Evolutionary conservation across 1,140 invertebrate species (phyloP), one percentile per base, ranked within the genome.

Genomic region (Matsumurasca onukii): DNA sequence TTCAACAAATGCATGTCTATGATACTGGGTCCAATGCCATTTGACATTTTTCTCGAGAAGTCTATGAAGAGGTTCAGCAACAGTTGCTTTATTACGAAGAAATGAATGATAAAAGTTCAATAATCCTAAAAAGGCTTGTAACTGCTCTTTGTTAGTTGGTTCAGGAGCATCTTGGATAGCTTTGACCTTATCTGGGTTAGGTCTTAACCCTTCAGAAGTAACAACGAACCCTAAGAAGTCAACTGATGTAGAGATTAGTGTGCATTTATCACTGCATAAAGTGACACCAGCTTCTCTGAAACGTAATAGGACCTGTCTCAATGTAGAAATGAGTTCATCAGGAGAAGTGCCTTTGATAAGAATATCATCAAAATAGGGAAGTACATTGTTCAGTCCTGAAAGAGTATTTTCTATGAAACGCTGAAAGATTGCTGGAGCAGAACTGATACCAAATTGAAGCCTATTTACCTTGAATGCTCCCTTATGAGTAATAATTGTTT

Each of bases 291-390:
- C 31, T 15, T 69, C 31, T 12, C 31, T 5, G 15, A 57, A 55
- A 13, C 29, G 17, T 15, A 30, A 2, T n/a, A 69, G 31, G 3
- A 62, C 51, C 29, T 3, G 22, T n/a, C 25, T n/a, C 0, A 70
- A 27, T n/a, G 27, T 59, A 22, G 22, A 24, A 49, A 30, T 2
- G 22, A 27, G 57, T n/a, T 69, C 52, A 13, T 62, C 17, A 0
- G 15, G 3, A 29, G 55, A 48, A 55, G 52, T 69, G 45, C 57
- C 70, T 5, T 25, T 31, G 34, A 71, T 52, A 65, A 63, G 34
- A 65, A 69, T 69, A 31, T 71, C 49, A 55, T 71, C 62, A n/a
- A 70, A 68, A 34, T 67, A 70, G 59, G 39, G 52, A 52, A 34
- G 17, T 31, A 57, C 69, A 67, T 29, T 30, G 1, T 48, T 29